phyloP scores from a whole-genome alignment of 92 coral and sea anemone genomes.

The Zoanthus solanderi region DNA sequence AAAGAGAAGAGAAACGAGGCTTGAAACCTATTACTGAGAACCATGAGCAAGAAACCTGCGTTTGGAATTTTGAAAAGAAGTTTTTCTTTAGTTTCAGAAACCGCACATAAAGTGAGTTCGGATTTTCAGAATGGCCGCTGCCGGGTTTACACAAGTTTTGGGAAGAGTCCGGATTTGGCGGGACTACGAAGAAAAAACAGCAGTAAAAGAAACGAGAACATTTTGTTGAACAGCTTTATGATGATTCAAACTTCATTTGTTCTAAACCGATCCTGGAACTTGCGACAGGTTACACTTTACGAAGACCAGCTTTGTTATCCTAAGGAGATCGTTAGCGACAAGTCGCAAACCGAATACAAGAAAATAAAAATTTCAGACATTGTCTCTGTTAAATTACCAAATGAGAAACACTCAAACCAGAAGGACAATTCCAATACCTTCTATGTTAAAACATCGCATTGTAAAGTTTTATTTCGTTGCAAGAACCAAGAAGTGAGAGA shows the following conservation, averaged over 20 bases:
- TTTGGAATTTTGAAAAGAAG: constrained; percentile 38
- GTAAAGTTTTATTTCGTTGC: constrained; percentile 34
- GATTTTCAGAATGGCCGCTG: constrained; percentile 23
- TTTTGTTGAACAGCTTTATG: constrained; percentile 15
- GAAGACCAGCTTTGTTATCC: constrained; percentile 34
- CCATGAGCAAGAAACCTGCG: constrained; percentile 38
- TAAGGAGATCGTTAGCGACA: constrained; percentile 26
- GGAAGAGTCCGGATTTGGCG: constrained; percentile 24
- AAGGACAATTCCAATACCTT: constrained; percentile 11
- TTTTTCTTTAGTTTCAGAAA: constrained; percentile 32
- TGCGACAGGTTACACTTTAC: constrained; percentile 9
- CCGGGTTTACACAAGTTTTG: constrained; percentile 40
- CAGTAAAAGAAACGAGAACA: neutral
- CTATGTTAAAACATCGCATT: constrained; percentile 31
- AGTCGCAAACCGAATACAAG: constrained; percentile 27
- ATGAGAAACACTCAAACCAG: neutral
- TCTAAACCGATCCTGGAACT: constrained; percentile 25
- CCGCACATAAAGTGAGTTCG: constrained; percentile 32
- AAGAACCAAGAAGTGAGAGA: constrained; percentile 25
- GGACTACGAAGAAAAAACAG: neutral
- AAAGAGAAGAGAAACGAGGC: neutral
- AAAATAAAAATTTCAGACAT: constrained; percentile 12
- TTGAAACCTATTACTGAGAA: neutral
- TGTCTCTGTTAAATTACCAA: constrained; percentile 42
- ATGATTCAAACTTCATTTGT: constrained; percentile 35